Evolutionary conservation across 1,140 invertebrate genomes (phyloP), one percentile per base, ranked within the genome.

Genomic region (Halotydeus destructor): DNA sequence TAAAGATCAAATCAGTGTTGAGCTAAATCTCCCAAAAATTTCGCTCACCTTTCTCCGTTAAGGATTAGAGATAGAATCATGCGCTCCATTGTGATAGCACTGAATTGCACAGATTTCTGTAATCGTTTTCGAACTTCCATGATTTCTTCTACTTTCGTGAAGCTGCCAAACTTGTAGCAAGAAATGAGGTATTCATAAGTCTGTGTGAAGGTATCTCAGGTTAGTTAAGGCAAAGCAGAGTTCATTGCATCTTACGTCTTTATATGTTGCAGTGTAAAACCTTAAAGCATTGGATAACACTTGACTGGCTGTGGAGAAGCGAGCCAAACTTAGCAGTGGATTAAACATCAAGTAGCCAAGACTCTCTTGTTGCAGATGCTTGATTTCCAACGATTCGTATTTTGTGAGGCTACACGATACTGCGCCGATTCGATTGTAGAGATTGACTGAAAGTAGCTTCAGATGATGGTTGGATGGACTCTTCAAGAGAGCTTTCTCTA

Each of bases 291-390:
- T 60, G 49, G 74, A 71, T 49, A 76, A 72, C 27, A 74, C 66
- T 41, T 65, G 61, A 4, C 65, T 60, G 21, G 74, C 74, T 23
- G 72, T 60, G 1, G 67, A 60, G 52, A 75, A 72, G 34, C 76
- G 68, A 5, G 74, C 79, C 18, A 71, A 65, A 34, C 74, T 61
- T 3, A 70, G 63, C 42, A 85, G 63, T 45, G 78, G 67, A 48
- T 74, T 72, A 40, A 71, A 71, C 57, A 84, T 74, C 39, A 84
- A 62, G 62, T 56, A 65, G 54, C 62, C 64, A 31, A 94, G 62
- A 1, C 85, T 84, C 62, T 93, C 84, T 55, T 89, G 65, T 57
- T 94, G 88, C 46, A 94, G 74, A 60, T 93, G 83, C 64, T 96
- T 96, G 37, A 86, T 70, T 54, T 94, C 86, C 55, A 94, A 61